phyloP scores from a whole-genome alignment of 2,797 vertebrate species.

The Propithecus deckenii region DNA sequence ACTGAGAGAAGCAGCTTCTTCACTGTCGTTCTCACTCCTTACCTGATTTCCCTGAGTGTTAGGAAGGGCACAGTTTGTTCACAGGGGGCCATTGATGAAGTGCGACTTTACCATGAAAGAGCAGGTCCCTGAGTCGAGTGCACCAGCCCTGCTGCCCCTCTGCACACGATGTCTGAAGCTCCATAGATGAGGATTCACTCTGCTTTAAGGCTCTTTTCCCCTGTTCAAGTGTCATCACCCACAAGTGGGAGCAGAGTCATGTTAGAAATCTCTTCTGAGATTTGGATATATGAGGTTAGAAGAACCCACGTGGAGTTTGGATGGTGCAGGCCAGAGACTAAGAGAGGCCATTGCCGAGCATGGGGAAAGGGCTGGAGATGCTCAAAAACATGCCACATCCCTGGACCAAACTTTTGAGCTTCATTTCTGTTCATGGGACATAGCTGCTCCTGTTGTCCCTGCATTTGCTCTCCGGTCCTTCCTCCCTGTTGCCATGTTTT shows the following conservation, averaged over 20 bases:
- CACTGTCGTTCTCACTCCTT: not conserved
- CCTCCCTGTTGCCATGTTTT: not conserved
- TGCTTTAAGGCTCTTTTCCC: not conserved
- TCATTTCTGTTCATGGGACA: not conserved
- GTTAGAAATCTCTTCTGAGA: not conserved
- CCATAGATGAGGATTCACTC: not conserved
- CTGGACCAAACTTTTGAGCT: not conserved
- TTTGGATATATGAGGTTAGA: not conserved
- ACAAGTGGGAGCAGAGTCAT: not conserved
- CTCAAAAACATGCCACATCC: not conserved
- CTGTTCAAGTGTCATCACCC: not conserved
- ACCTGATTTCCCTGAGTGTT: not conserved
- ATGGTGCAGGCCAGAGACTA: not conserved
- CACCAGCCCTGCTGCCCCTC: not conserved
- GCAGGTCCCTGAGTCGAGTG: not conserved
- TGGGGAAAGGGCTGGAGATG: not conserved
- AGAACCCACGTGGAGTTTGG: not conserved
- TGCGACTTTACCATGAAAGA: not conserved
- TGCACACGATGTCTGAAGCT: not conserved
- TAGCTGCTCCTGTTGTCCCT: not conserved
- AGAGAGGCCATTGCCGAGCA: accelerated
- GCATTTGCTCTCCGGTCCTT: not conserved
- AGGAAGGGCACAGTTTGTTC: not conserved
- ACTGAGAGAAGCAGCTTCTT: not conserved
- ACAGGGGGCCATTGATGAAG: not conserved